These are phyloP conservation scores for Gadus chalcogrammus DNA, from an alignment of 2,113 vertebrate genomes.

Conservation along the genomic window DNA sequence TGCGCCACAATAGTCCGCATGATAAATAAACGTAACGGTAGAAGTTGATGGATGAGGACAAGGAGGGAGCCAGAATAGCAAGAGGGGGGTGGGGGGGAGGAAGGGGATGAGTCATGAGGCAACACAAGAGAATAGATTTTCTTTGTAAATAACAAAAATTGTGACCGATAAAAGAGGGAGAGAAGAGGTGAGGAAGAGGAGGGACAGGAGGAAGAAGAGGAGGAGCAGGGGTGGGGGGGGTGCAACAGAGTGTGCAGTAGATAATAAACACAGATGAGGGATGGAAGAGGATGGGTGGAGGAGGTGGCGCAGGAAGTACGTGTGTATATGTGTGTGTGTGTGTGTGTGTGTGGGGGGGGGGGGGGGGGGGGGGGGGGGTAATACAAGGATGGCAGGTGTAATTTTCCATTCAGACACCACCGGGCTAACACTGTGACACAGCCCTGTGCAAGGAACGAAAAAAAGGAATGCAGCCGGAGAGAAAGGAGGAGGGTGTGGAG, in stretches of 20 bases:
- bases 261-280: no score
- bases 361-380: no score
- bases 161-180: neutral
- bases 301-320: no score
- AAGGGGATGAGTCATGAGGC: neutral
- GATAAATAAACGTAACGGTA: no score
- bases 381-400: no score
- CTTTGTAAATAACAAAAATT: neutral
- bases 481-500: neutral
- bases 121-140: neutral
- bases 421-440: neutral
- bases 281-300: no score
- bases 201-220: neutral
- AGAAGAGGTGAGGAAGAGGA: neutral
- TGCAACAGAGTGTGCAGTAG: no score
- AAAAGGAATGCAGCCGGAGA: neutral
- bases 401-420: neutral
- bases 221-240: no score
- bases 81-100: neutral
- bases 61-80: neutral
- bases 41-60: neutral
- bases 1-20: conserved; percentile 43
- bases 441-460: neutral
- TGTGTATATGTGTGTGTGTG: no score
- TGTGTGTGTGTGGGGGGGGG: no score